Conservation (phyloP, 2,888 invertebrate species). For the Volucella zonaria region DNA sequence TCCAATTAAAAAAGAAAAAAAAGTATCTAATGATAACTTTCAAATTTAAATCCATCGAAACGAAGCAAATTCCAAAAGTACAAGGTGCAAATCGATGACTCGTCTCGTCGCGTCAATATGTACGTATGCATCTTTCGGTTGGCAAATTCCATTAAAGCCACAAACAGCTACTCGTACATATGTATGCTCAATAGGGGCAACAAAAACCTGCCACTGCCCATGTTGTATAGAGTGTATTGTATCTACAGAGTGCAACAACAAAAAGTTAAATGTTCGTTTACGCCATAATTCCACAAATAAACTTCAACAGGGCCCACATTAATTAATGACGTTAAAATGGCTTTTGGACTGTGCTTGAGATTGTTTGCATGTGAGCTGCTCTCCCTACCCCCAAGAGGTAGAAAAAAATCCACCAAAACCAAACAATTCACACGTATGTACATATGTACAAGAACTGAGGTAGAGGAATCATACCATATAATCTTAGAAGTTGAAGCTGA, state of each 20-base stretch:
- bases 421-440: no score
- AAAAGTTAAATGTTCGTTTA: slow-evolving; percentile 54
- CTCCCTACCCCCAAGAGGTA: not conserved
- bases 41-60: not conserved
- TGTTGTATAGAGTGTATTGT: not conserved
- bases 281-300: slow-evolving; percentile 18
- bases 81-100: slow-evolving; percentile 23
- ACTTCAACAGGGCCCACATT: slow-evolving; percentile 37
- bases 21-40: not conserved
- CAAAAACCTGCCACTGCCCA: slow-evolving; percentile 3
- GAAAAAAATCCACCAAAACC: not conserved
- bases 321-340: slow-evolving; percentile 49
- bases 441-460: no score
- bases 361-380: slow-evolving; percentile 19
- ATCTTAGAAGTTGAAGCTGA: not conserved
- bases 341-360: not conserved
- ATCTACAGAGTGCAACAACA: slow-evolving; percentile 1
- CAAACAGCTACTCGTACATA: not conserved
- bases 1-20: not conserved
- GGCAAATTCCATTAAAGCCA: slow-evolving; percentile 12
- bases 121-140: not conserved
- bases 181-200: not conserved
- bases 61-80: not conserved
- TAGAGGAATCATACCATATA: not conserved
- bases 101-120: not conserved